These are phyloP conservation scores for rabbit (Oryctolagus cuniculus) DNA, from an alignment of 2,113 vertebrate species.

Conservation along the genomic window mOryCun1.1 NC_091442.1:105631001-105631500, in stretches of 20 bases:
- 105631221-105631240: not conserved
- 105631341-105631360: not conserved
- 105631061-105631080: not conserved
- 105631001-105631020: too few species aligned
- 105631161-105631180: not conserved
- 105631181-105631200: not conserved
- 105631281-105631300: constrained; percentile 25
- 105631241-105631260: not conserved
- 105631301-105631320: not conserved
- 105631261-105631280: constrained; percentile 44
- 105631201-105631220: not conserved
- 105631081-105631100: constrained; percentile 1
- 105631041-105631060: not conserved
- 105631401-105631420: not conserved
- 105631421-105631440: not conserved
- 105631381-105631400: not conserved
- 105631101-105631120: not conserved
- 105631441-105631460: not conserved
- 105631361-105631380: not conserved
- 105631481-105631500: not conserved
- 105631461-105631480: not conserved
- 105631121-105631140: not conserved
- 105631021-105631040: too few species aligned
- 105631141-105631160: not conserved
- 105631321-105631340: not conserved